phyloP scores from a whole-genome alignment of 2,888 invertebrate genomes.

The Acanthosepion esculentum region DNA sequence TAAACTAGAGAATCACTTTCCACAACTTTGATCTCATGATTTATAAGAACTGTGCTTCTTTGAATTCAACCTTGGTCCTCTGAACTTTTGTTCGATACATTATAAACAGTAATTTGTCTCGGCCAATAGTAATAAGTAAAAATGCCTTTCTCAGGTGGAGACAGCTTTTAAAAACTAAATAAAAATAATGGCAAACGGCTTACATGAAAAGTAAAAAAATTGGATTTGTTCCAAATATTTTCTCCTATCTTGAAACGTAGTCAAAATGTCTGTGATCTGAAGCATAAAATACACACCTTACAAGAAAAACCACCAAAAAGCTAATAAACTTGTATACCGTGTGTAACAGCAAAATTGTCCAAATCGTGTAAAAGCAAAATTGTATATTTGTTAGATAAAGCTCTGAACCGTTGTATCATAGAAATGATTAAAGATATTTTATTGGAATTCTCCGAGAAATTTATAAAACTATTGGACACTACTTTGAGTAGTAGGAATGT shows the following conservation, averaged over 20 bases:
- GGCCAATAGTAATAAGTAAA: neutral
- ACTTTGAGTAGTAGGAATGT: too few species aligned
- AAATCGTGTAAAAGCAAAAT: too few species aligned
- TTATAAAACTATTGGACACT: too few species aligned
- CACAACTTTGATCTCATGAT: neutral
- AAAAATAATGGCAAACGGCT: neutral
- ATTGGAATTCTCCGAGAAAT: too few species aligned
- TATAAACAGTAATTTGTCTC: neutral
- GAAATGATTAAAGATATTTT: too few species aligned
- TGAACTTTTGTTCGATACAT: too few species aligned
- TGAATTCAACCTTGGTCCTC: neutral
- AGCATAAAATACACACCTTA: neutral
- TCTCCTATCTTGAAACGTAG: neutral
- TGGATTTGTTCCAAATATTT: neutral
- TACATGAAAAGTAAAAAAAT: neutral
- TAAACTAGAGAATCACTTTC: neutral
- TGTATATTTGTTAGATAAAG: too few species aligned
- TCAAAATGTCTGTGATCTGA: neutral
- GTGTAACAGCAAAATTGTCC: neutral
- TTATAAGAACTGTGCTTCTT: neutral
- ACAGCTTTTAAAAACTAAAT: neutral
- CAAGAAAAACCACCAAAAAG: neutral
- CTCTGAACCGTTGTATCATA: too few species aligned
- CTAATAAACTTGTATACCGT: neutral
- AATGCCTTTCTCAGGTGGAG: neutral